Conservation (phyloP, 1,140 invertebrate genomes). For the Hylyphantes graminicola region DNA sequence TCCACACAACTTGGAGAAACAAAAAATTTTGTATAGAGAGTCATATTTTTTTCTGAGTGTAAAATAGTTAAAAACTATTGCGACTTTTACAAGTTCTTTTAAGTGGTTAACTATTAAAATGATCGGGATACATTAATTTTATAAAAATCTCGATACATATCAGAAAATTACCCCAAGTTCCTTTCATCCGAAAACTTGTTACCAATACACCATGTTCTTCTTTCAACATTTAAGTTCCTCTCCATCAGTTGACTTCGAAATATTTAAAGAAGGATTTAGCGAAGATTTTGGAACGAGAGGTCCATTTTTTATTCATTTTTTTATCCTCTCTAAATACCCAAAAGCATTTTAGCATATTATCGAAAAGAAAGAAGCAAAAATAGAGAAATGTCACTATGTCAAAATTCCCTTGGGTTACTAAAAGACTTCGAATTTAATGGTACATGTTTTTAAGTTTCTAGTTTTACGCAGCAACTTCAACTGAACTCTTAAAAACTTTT, state of each 20-base stretch:
- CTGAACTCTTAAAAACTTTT: slow-evolving; percentile 28
- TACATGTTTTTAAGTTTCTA: slow-evolving; percentile 17
- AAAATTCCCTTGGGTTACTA: slow-evolving; percentile 8
- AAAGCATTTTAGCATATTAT: slow-evolving; percentile 57
- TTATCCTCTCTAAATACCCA: slow-evolving; percentile 27
- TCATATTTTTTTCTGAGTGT: too few relatives aligned
- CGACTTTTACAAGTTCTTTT: background rate
- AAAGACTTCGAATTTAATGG: slow-evolving; percentile 52
- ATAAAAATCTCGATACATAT: background rate
- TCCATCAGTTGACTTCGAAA: slow-evolving; percentile 26
- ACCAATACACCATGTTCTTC: slow-evolving; percentile 6
- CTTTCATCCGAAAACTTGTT: background rate
- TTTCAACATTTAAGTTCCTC: background rate
- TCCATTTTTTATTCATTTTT: background rate
- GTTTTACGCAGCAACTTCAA: slow-evolving; percentile 32
- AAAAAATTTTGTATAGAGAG: too few relatives aligned
- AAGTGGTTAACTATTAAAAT: slow-evolving; percentile 14
- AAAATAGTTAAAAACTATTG: too few relatives aligned
- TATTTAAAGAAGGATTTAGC: slow-evolving; percentile 47
- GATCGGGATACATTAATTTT: slow-evolving; percentile 6
- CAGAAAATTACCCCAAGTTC: background rate
- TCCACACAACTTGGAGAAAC: too few relatives aligned
- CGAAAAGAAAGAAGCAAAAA: slow-evolving; percentile 23
- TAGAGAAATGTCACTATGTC: slow-evolving; percentile 32
- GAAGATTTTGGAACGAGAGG: slow-evolving; percentile 1